Evolutionary conservation across 2,113 vertebrate genomes (phyloP).

Genomic region (Sinocyclocheilus anophthalmus): DNA sequence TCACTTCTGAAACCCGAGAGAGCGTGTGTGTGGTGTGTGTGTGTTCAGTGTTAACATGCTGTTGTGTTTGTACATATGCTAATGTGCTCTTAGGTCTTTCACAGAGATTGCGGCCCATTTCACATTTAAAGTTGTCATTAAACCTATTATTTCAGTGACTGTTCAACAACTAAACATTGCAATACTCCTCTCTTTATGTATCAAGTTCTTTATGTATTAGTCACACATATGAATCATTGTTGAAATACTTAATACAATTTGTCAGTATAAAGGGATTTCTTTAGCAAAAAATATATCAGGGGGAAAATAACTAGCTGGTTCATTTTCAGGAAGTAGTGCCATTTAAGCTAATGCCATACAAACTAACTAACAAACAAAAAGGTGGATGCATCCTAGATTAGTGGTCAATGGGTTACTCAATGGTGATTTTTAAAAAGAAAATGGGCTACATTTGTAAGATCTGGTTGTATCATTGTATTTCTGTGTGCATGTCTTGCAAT

Average conservation of each 20-base stretch:
- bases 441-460: neutral
- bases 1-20: neutral
- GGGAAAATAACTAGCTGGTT: too few species aligned
- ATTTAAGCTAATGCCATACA: neutral
- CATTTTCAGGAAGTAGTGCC: neutral
- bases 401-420: neutral
- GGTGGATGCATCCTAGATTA: neutral
- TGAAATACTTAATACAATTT: neutral
- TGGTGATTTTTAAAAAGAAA: neutral
- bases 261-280: neutral
- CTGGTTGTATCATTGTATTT: too few species aligned
- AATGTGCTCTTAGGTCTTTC: neutral
- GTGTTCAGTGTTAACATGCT: neutral
- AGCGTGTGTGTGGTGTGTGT: constrained; percentile 12
- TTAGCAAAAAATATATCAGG: too few species aligned
- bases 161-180: neutral
- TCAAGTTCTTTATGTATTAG: neutral
- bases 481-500: too few species aligned
- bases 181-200: too few species aligned
- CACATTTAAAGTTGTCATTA: neutral
- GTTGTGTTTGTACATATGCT: constrained; percentile 14
- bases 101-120: neutral
- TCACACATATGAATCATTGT: neutral
- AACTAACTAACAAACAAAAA: too few species aligned
- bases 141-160: neutral